A percentile compares a stretch with the other conserved stretches of the same genome.
Conservation (phyloP, 2,113 vertebrate genomes). For the Corydoras sp. region DNA sequence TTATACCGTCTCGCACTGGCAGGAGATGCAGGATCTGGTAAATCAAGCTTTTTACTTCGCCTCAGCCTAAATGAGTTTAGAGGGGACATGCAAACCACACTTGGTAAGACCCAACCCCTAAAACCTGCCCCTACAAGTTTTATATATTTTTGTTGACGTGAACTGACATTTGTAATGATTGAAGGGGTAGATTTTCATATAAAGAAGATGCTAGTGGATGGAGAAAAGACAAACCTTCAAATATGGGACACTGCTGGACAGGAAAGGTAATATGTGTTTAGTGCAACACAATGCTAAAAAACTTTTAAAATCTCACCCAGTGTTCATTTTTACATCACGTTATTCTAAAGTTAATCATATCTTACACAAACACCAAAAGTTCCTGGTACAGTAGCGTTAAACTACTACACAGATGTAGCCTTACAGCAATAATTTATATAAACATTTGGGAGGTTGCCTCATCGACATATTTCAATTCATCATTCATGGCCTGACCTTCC, state of each 20-base stretch:
- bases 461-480: no score
- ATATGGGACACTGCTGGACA: constrained; percentile 73
- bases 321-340: neutral
- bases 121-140: no score
- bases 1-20: constrained; percentile 64
- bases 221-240: constrained; percentile 63
- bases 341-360: no score
- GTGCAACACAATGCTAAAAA: constrained; percentile 1
- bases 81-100: constrained; percentile 62
- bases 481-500: no score
- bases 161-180: neutral
- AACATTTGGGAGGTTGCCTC: no score
- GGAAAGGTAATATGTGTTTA: constrained; percentile 55
- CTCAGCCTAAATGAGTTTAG: constrained; percentile 65
- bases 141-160: no score
- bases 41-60: constrained; percentile 70
- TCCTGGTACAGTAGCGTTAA: no score
- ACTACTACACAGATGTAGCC: no score
- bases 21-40: constrained; percentile 61
- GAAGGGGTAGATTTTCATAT: constrained; percentile 72
- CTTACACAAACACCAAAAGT: no score
- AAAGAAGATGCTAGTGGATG: constrained; percentile 70
- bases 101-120: constrained; percentile 47
- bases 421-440: no score
- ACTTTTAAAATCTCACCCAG: neutral